Percentiles rank a stretch among this genome's conserved stretches.
phyloP scores from a whole-genome alignment of 2,797 vertebrate genomes.

The Rachycentron canadum region DNA sequence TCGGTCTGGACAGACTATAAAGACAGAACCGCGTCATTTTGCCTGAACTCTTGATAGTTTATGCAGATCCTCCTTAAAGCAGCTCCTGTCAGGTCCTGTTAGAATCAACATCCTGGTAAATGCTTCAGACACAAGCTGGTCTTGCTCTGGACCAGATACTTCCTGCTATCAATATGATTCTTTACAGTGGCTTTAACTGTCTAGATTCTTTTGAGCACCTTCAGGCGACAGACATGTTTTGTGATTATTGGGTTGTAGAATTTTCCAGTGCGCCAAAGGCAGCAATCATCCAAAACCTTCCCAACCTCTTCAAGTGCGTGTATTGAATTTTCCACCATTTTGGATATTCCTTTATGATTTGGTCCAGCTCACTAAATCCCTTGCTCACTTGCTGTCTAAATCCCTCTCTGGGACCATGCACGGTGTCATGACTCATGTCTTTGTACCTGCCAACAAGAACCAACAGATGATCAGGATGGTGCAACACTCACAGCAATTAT shows the following conservation, averaged over 20 bases:
- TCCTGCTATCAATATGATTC: conserved; percentile 21
- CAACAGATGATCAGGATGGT: not conserved
- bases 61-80: conserved; percentile 43
- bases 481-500: not conserved
- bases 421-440: not conserved
- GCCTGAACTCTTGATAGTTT: conserved; percentile 33
- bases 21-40: conserved; percentile 22
- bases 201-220: not conserved
- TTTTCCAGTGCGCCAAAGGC: not conserved
- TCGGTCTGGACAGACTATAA: conserved; percentile 38
- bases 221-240: not conserved
- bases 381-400: not conserved
- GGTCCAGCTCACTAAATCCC: not conserved
- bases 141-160: conserved; percentile 17
- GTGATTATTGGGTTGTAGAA: conserved; percentile 6
- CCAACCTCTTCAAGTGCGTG: not conserved
- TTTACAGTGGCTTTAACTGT: conserved; percentile 8
- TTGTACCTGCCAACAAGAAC: not conserved
- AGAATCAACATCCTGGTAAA: conserved; percentile 38
- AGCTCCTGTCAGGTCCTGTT: conserved; percentile 32
- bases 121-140: not conserved
- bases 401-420: not conserved
- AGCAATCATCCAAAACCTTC: not conserved
- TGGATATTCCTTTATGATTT: not conserved
- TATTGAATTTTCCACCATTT: not conserved